phyloP scores from a whole-genome alignment of 2,797 vertebrate genomes.

The Pelobates cultripes region DNA sequence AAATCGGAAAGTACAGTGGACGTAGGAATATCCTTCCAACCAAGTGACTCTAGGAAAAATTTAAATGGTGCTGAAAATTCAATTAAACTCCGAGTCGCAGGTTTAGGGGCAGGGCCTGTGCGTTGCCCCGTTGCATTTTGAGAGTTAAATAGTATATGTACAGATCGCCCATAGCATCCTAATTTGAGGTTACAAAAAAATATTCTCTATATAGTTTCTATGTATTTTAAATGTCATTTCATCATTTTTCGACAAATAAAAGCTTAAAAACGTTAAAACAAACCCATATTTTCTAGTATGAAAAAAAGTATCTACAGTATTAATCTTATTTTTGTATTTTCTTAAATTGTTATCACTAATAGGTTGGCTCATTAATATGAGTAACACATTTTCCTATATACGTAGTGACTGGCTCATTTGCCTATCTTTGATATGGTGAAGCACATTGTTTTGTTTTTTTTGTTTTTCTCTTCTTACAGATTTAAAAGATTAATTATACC shows the following conservation, averaged over 20 bases:
- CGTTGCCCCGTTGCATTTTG: background rate
- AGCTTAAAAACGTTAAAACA: background rate
- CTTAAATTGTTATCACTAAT: constrained; percentile 97
- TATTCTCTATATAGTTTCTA: constrained; percentile 82
- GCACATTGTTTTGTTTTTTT: constrained; percentile 82
- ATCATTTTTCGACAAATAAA: constrained; percentile 67
- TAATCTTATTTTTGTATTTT: constrained; percentile 99
- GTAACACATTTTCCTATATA: constrained; percentile 74
- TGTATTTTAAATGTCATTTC: constrained; percentile 83
- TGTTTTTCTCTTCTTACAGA: constrained; percentile 73
- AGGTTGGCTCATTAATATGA: constrained; percentile 78
- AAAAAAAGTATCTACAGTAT: constrained; percentile 97
- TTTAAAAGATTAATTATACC: constrained; percentile 90
- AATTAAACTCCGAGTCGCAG: constrained; percentile 65
- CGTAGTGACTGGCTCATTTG: constrained; percentile 38
- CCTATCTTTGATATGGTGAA: constrained; percentile 77
- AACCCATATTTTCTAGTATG: constrained; percentile 96
- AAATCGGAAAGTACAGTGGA: constrained; percentile 74
- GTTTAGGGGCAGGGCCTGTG: background rate
- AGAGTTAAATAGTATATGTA: constrained; percentile 1
- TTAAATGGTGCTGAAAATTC: constrained; percentile 80
- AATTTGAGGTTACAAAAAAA: constrained; percentile 71
- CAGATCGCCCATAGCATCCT: constrained; percentile 12
- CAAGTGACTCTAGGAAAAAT: constrained; percentile 83
- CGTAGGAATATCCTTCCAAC: constrained; percentile 85